A percentile compares a stretch with the other conserved stretches of the same genome.
These are phyloP conservation scores for Tricholaema leucomelas DNA, from an alignment of 2,113 vertebrate species.

Conservation along the genomic window DNA sequence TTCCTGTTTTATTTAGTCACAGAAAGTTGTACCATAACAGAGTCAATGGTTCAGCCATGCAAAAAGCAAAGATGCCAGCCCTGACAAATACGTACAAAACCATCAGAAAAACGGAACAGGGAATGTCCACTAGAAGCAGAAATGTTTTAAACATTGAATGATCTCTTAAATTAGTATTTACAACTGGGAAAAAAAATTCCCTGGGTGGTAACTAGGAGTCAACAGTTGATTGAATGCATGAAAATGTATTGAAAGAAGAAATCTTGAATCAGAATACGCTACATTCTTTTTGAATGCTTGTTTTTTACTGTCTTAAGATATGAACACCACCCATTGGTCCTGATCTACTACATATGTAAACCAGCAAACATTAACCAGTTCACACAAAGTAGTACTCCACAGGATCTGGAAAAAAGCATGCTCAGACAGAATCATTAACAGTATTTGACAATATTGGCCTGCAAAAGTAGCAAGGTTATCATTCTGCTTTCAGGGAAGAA, in stretches of 20 bases:
- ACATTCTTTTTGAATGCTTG: background rate
- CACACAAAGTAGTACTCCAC: background rate
- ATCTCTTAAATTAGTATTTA: background rate
- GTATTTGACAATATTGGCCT: background rate
- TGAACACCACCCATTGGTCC: background rate
- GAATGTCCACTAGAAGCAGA: background rate
- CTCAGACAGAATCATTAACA: background rate
- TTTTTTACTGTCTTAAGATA: background rate
- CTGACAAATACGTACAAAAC: background rate
- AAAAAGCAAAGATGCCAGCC: background rate
- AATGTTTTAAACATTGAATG: background rate
- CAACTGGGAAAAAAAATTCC: accelerated
- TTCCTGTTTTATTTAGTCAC: background rate
- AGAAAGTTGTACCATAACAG: background rate
- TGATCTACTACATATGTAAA: background rate
- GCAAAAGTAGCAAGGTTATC: background rate
- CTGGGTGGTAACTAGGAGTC: background rate
- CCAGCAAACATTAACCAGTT: background rate
- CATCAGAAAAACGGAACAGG: background rate
- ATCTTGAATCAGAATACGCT: background rate
- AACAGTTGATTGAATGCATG: background rate
- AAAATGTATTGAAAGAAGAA: background rate
- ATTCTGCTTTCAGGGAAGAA: background rate
- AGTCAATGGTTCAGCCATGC: background rate
- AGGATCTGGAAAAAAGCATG: background rate